Base-by-base conservation (phyloP, 2,113 vertebrate species). In the Catharus bicknelli region DNA sequence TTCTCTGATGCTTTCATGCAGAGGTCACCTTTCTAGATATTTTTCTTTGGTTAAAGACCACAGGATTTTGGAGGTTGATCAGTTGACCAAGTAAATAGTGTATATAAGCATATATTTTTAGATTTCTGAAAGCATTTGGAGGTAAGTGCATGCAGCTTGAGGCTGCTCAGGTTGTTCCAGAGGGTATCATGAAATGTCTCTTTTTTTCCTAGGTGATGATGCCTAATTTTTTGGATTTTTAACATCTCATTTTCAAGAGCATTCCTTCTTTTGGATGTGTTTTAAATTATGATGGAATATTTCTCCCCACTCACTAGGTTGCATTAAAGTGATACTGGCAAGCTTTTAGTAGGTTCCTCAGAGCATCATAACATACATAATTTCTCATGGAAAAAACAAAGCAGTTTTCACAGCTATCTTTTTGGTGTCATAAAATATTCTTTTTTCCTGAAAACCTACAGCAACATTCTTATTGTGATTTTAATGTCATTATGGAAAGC, bases 401-500 rank as follows among this genome's bases (percentile, higher is more conserved):
- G 34, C 38, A 45, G 66, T 95, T 95, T 94, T 81, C 92, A 95
- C 87, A 95, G 86, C 48, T 95, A 43, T 86, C 89, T 42, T 95
- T 96, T 91, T 75, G 19, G 29, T 86, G 50, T 54, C 81, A 90
- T 88, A 95, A 95, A 72, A 73, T 86, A 66, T 36, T 76, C 63
- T 96, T 96, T 85, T 67, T 15, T 15, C 27, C 58, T 90, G 66
- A 86, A 94, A 97, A 89, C 58, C 83, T 96, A 93, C 2, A 45
- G 51, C 75, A 95, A 75, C 94, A 55, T 83, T 95, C 9, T 90
- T 86, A 19, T 40, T 90, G 73, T 62, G 45, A 93, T 91, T 96
- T 96, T 97, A 90, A 94, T 97, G 94, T 97, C 93, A 94, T 96
- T 97, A 96, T 97, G 95, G 97, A 96, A 97, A 96, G 89, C n/a